Evolutionary conservation across 2,888 invertebrate genomes (phyloP).

Genomic region (Pristionchus mayeri): DNA sequence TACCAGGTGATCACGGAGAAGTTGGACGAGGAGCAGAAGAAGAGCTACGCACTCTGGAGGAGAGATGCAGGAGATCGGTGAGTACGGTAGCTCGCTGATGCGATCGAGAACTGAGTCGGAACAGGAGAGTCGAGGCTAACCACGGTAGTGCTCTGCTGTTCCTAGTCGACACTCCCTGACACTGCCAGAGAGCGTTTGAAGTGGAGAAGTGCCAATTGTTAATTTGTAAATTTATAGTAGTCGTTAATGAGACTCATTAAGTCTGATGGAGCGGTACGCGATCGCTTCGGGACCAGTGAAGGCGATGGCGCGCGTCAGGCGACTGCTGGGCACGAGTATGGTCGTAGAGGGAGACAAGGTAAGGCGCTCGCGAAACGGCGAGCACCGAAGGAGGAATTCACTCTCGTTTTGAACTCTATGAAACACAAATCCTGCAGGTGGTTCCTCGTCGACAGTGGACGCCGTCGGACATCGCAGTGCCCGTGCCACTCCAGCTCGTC

Average conservation of each 20-base stretch:
- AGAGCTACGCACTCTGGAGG: not conserved
- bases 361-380: slow-evolving; percentile 17
- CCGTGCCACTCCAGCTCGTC: slow-evolving; percentile 50
- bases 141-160: not conserved
- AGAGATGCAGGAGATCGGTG: slow-evolving; percentile 44
- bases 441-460: slow-evolving; percentile 49
- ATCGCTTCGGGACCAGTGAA: slow-evolving; percentile 54
- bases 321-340: slow-evolving; percentile 55
- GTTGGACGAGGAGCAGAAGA: slow-evolving; percentile 37
- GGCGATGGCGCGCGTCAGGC: slow-evolving; percentile 55
- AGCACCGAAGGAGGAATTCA: slow-evolving; percentile 16
- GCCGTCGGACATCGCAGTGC: not conserved
- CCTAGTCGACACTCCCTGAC: too few relatives aligned
- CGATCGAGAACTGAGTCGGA: too few relatives aligned
- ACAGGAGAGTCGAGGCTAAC: too few relatives aligned
- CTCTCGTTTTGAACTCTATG: not conserved
- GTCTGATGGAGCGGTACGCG: slow-evolving; percentile 59
- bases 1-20: not conserved
- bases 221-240: too few relatives aligned
- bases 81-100: slow-evolving; percentile 17
- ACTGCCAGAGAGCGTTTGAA: too few relatives aligned
- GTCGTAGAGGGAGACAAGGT: slow-evolving; percentile 30
- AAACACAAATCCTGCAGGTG: not conserved
- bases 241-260: too few relatives aligned
- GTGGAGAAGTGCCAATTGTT: too few relatives aligned